A percentile compares a stretch with the other conserved stretches of the same genome.
Conservation (phyloP, 2,113 vertebrate species). For the Gorsachius goisagi region DNA sequence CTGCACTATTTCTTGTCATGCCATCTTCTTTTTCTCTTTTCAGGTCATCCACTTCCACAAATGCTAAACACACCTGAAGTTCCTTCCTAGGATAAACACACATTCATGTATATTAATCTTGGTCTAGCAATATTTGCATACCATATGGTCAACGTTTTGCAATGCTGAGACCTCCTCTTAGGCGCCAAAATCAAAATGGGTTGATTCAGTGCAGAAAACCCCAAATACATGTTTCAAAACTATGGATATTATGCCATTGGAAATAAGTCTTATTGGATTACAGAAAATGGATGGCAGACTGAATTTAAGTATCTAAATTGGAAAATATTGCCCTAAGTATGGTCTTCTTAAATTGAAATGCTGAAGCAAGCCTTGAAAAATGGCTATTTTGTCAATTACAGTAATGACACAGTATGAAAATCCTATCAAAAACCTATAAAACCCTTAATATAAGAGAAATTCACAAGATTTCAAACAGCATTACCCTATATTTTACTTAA, state of each 20-base stretch:
- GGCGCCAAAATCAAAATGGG: not conserved
- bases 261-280: not conserved
- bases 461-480: not conserved
- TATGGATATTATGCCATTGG: not conserved
- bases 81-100: not conserved
- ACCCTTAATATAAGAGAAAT: not conserved
- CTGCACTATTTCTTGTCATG: not conserved
- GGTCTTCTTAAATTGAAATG: not conserved
- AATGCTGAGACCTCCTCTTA: not conserved
- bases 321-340: not conserved
- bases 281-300: not conserved
- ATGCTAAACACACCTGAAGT: not conserved
- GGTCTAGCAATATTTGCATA: not conserved
- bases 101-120: not conserved
- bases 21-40: not conserved
- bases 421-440: not conserved
- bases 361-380: not conserved
- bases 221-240: not conserved
- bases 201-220: not conserved
- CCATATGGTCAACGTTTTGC: not conserved
- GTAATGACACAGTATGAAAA: slow-evolving; percentile 5
- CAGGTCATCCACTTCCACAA: not conserved
- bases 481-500: not conserved
- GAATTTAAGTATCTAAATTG: not conserved
- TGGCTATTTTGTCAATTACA: not conserved